These are phyloP conservation scores for Eriocheir sinensis DNA, from an alignment of 1,140 invertebrate genomes.

Conservation along the genomic window DNA sequence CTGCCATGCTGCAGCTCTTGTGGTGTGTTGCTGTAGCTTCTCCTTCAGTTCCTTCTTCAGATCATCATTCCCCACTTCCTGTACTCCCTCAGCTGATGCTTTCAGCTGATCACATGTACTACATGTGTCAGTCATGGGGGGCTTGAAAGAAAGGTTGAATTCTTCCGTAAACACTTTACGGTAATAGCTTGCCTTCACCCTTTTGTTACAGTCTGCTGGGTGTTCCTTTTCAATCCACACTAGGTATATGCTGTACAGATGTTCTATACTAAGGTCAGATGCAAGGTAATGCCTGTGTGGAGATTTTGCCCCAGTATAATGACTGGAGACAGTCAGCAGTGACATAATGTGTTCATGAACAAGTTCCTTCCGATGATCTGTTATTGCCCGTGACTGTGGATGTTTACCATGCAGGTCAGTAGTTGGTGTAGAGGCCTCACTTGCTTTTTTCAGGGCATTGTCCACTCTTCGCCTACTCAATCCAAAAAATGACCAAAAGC, in stretches of 20 bases:
- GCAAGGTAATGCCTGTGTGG: conserved; percentile 8
- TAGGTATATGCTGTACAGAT: background rate
- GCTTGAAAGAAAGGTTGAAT: conserved; percentile 14
- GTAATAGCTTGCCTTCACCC: conserved; percentile 21
- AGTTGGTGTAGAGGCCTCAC: no score
- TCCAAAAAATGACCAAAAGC: no score
- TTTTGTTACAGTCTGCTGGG: background rate
- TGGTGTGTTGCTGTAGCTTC: conserved; percentile 23
- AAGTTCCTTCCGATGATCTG: background rate
- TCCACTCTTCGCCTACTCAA: no score
- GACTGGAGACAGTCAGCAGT: background rate
- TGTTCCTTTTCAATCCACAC: conserved; percentile 13
- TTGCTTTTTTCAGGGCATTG: no score
- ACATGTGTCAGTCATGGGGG: background rate
- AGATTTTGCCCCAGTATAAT: background rate
- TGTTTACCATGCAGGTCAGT: no score
- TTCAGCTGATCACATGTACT: conserved; percentile 11
- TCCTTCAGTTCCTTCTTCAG: conserved; percentile 23
- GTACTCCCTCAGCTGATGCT: background rate
- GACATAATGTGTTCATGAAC: conserved; percentile 12
- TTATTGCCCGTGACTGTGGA: no score
- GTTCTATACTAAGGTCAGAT: conserved; percentile 14
- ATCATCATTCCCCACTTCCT: conserved; percentile 24
- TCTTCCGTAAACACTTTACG: conserved; percentile 24
- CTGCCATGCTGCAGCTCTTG: background rate